A percentile compares a stretch with the other conserved stretches of the same genome.
Conservation (phyloP, 2,888 invertebrate species). For the Ichneumoninae sp. region DNA sequence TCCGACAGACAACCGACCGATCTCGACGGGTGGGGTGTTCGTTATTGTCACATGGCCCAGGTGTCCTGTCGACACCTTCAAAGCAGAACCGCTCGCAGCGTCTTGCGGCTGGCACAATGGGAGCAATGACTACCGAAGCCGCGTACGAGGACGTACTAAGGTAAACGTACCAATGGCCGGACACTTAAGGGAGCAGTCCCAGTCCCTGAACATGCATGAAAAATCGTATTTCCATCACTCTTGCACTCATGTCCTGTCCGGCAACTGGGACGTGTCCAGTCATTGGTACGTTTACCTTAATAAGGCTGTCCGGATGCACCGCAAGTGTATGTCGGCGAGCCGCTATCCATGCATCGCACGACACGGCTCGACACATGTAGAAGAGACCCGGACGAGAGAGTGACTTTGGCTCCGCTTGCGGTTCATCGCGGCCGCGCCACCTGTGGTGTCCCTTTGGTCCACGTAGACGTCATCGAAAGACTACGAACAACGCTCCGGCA, state of each 20-base stretch:
- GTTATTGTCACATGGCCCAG: slow-evolving; percentile 76
- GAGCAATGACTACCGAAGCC: slow-evolving; percentile 56
- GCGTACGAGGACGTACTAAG: slow-evolving; percentile 37
- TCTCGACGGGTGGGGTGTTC: slow-evolving; percentile 67
- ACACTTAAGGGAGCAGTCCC: too few relatives aligned
- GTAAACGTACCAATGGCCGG: too few relatives aligned
- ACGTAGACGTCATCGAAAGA: slow-evolving; percentile 27
- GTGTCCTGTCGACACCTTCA: slow-evolving; percentile 81
- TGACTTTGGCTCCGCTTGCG: slow-evolving; percentile 55
- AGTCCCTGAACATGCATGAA: too few relatives aligned
- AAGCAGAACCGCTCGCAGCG: slow-evolving; percentile 71
- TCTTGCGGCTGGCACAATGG: slow-evolving; percentile 56
- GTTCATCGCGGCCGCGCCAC: slow-evolving; percentile 32
- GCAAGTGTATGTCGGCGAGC: background rate
- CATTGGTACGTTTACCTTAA: background rate
- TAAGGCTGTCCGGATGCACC: slow-evolving; percentile 19
- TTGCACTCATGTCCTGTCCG: too few relatives aligned
- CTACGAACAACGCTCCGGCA: background rate
- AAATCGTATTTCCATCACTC: too few relatives aligned
- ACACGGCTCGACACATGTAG: slow-evolving; percentile 25
- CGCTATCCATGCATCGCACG: slow-evolving; percentile 14
- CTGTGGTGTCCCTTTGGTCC: slow-evolving; percentile 33
- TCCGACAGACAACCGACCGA: slow-evolving; percentile 45
- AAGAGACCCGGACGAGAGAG: slow-evolving; percentile 42
- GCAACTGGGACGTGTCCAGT: too few relatives aligned